Evolutionary conservation across 2,113 vertebrate species (phyloP), one percentile per base, ranked within the genome.

Genomic region (Meleagris gallopavo): DNA sequence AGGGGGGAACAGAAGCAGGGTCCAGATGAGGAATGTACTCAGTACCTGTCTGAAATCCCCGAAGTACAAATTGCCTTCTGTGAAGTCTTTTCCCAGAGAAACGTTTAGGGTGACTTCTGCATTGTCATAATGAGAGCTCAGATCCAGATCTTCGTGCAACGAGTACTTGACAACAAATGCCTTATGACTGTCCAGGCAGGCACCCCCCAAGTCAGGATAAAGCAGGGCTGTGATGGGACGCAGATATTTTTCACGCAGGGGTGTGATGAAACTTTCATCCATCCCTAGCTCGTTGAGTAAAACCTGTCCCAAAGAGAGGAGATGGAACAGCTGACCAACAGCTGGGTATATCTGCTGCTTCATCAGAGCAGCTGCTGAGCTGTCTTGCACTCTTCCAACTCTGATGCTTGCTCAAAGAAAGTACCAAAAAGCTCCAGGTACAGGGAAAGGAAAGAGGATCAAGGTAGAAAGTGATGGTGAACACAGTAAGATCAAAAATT

Each of bases 21-120:
- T 41, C 13, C 45, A 52, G 50, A 4, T 40, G 15, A 65, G 60
- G 38, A 75, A 40, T 0, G 29, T 38, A 55, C 50, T 72, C 64
- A 14, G 77, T 95, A 99, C 99, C 98, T 99, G 97, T 91, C 93
- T 98, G 98, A 99, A 98, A 29, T 98, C 98, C 46, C 99, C 99
- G 7, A 99, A 99, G 92, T 99, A 99, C 48, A 99, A 97, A 92
- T 98, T 99, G 13, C 99, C 99, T 21, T 98, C 99, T 0, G 98
- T 98, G 96, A 99, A 99, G 11, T 98, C 97, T 82, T 98, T 99
- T 24, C 99, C 99, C 80, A 99, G 97, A 3, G 98, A 98, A 55
- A 99, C 97, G 0, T 99, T 99, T 20, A 99, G 90, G 12, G 99
- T 99, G 93, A 99, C 98, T 90, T 99, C 99, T 0, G 99, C 98